Base-by-base conservation (phyloP, 2,113 vertebrate species). In the Tragelaphus scriptus region DNA sequence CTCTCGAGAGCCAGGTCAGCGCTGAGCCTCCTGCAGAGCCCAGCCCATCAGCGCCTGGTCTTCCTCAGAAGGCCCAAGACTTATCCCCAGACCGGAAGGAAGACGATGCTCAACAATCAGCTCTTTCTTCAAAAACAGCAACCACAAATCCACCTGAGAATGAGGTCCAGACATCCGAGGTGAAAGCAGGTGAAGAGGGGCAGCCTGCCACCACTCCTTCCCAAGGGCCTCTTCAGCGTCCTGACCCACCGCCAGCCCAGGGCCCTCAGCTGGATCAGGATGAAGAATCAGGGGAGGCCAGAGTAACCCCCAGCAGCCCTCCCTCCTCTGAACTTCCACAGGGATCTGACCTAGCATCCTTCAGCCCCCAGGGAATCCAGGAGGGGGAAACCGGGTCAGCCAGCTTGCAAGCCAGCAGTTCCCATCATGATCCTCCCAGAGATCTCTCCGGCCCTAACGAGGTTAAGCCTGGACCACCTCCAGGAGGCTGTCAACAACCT, bases 281-380 rank as follows among this genome's bases (percentile, higher is more conserved):
- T 58, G 85, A 96, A 51, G 97, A 97, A 30, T 97, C 95, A 0
- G 95, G 86, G 58, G 97, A 98, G 91, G 55, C 90, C 91, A 75
- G 21, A 40, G 91, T 25, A 10, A 30, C 82, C 5, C 10, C 59
- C 3, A 7, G n/a, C 0, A 12, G 11, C 7, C 91, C 47, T 21
- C 56, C 71, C 5, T 11, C 2, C 1, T 6, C 93, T 23, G 96
- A 97, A 30, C 77, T 89, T 61, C 9, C 44, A 3, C 71, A 89
- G 90, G 49, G 13, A 55, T 59, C 91, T 40, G 88, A 23, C n/a
- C 77, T 61, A 14, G 3, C 91, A 47, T 44, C 95, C 26, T 44
- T 49, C 10, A 16, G 71, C 32, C 91, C 51, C 87, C 95, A 65
- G 51, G 49, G 77, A 71, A 15, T 25, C 11, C 97, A 88, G 36